A percentile compares a stretch with the other conserved stretches of the same genome.
These are phyloP conservation scores for Borostomias antarcticus DNA, from an alignment of 2,797 vertebrate genomes.

Conservation along the genomic window DNA sequence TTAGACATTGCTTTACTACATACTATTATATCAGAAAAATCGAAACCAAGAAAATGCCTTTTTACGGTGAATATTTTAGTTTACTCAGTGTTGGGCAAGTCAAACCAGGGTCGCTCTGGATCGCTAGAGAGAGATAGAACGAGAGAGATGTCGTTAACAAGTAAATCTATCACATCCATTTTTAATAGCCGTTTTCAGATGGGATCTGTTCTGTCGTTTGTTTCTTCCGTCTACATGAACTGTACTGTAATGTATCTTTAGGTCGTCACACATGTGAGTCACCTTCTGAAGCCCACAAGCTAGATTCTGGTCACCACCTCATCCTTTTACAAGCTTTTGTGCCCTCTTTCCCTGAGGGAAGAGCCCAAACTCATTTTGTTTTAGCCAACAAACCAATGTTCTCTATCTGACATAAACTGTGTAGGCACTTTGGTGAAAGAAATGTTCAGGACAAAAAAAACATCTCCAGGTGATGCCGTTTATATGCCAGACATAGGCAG, in stretches of 20 bases:
- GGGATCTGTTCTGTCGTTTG: conserved; percentile 21
- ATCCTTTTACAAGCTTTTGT: conserved; percentile 12
- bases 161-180: conserved; percentile 52
- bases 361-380: background rate
- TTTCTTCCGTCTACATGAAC: conserved; percentile 45
- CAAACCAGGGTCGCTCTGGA: conserved; percentile 71
- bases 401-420: conserved; percentile 16
- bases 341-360: background rate
- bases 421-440: background rate
- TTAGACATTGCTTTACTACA: conserved; percentile 85
- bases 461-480: background rate
- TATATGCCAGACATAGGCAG: conserved; percentile 29
- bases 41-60: conserved; percentile 89
- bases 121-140: conserved; percentile 58
- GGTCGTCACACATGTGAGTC: conserved; percentile 26
- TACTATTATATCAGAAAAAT: conserved; percentile 78
- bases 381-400: conserved; percentile 6
- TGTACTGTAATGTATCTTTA: conserved; percentile 45
- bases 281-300: conserved; percentile 40
- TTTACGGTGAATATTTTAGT: conserved; percentile 75
- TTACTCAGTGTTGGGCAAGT: conserved; percentile 77
- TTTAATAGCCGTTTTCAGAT: conserved; percentile 44
- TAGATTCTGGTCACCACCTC: conserved; percentile 35
- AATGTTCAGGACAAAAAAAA: background rate
- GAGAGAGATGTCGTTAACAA: conserved; percentile 63